These are phyloP conservation scores for Rhinogobius similis DNA, from an alignment of 2,113 vertebrate species.

Conservation along the genomic window DNA sequence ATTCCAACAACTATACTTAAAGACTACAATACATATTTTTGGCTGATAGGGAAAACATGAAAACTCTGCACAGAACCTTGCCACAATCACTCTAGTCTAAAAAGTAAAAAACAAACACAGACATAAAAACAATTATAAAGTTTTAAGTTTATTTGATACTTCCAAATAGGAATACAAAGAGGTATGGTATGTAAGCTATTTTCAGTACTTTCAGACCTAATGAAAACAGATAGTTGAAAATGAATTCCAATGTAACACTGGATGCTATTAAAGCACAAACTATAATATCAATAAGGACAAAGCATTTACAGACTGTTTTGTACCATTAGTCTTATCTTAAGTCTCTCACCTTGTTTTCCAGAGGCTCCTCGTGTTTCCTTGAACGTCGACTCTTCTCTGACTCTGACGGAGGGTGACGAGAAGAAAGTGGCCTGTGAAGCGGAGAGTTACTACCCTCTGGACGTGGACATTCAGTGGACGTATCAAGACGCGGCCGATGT, in stretches of 20 bases:
- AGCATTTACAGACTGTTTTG: background rate
- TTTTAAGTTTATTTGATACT: too few relatives aligned
- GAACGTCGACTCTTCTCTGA: background rate
- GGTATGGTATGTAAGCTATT: too few relatives aligned
- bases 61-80: too few relatives aligned
- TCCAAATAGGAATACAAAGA: too few relatives aligned
- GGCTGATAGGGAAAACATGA: too few relatives aligned
- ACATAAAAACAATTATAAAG: background rate
- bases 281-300: background rate
- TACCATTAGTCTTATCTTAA: background rate
- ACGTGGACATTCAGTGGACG: conserved; percentile 1
- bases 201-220: too few relatives aligned
- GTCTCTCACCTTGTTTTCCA: background rate
- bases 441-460: conserved; percentile 1
- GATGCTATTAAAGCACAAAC: background rate
- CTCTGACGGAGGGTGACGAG: background rate
- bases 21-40: too few relatives aligned
- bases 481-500: conserved; percentile 75
- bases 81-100: too few relatives aligned
- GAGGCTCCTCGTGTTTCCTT: background rate
- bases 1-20: too few relatives aligned
- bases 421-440: conserved; percentile 28
- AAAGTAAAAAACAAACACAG: too few relatives aligned
- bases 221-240: too few relatives aligned
- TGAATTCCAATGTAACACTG: too few relatives aligned